These are phyloP conservation scores for Ditylenchus weischeri DNA, from an alignment of 2,888 invertebrate genomes.

Conservation along the genomic window DNA sequence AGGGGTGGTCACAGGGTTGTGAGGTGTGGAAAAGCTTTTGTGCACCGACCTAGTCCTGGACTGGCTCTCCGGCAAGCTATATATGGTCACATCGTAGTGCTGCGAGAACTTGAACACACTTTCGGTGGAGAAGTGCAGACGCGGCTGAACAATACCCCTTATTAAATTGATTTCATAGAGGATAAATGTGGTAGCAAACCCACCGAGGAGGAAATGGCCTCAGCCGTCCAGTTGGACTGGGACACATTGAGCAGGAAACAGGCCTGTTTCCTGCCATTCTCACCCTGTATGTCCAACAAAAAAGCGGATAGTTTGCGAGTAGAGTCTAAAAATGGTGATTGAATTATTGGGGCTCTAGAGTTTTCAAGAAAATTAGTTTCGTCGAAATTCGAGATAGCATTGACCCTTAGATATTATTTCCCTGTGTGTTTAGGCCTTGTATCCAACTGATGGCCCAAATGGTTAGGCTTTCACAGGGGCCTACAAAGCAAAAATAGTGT, in stretches of 20 bases:
- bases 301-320: constrained; percentile 47
- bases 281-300: constrained; percentile 45
- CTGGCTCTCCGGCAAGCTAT: constrained; percentile 38
- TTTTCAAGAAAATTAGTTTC: no score
- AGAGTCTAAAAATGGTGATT: constrained; percentile 34
- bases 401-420: no score
- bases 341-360: no score
- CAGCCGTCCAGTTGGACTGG: constrained; percentile 35
- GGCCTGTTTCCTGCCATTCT: constrained; percentile 37
- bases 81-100: constrained; percentile 44
- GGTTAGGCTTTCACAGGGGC: no score
- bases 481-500: no score
- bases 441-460: no score
- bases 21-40: constrained; percentile 45
- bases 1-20: constrained; percentile 37
- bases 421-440: no score
- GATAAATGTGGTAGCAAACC: background rate
- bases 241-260: constrained; percentile 56
- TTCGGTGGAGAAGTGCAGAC: constrained; percentile 54
- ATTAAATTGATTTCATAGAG: background rate
- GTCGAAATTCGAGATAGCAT: no score
- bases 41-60: constrained; percentile 32
- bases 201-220: constrained; percentile 35
- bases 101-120: constrained; percentile 48
- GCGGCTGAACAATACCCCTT: constrained; percentile 47